Evolutionary conservation across 2,797 vertebrate genomes (phyloP), one percentile per base, ranked within the genome.

Genomic region (Protonibea diacanthus): DNA sequence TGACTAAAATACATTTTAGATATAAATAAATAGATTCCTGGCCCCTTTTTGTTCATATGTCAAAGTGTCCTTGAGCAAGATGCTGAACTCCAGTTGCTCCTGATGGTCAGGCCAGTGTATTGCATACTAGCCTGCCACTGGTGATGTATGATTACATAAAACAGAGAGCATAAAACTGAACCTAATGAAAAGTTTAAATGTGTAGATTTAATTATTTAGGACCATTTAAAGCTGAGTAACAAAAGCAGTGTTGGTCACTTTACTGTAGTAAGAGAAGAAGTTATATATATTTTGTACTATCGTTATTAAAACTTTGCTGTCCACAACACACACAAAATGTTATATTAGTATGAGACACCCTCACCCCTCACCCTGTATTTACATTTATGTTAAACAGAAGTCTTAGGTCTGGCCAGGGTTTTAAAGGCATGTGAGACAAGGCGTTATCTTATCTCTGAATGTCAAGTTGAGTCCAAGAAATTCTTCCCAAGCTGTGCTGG

Each of bases 381-480:
- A 18, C 3, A 11, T 18, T 65, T 12, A 47, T 56, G 33, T 38
- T 9, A 33, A 33, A 33, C 6, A 33, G 33, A 38, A 38, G 33
- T 38, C 33, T 38, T 2, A 9, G 42, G 18, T 40, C 12, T 15
- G 27, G 6, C 4, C 12, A n/a, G 12, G n/a, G 25, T 55, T 55
- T 38, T 3, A 60, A 68, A 61, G 44, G 14, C 23, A 25, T 23
- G 42, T 15, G 27, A 21, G 18, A 25, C 12, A 17, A 10, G 29
- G 38, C 42, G 40, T 65, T 40, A 80, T 60, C 9, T 67, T 1
- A 23, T 76, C 44, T 58, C 21, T 65, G 15, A 81, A 69, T 52
- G 55, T 77, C 57, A 69, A 55, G 4, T 8, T 27, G 13, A 60
- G 58, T 52, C 21, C 23, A 45, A 48, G 40, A 70, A 21, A 68